These are phyloP conservation scores for Lates calcarifer DNA, from an alignment of 2,113 vertebrate genomes.

Conservation along the genomic window DNA sequence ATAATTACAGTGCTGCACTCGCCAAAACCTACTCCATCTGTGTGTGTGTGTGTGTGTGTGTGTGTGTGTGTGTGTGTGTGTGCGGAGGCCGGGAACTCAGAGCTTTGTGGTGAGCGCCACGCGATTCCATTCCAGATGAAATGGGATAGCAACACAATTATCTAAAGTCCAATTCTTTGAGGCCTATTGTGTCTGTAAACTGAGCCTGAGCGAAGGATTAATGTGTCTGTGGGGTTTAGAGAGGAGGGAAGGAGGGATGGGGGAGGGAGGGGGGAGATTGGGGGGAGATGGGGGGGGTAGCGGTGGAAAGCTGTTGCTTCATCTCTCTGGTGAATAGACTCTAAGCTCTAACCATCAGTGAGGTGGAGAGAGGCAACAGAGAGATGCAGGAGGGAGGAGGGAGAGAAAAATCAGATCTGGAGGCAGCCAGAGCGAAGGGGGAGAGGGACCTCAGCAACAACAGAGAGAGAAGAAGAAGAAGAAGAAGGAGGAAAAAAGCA, in stretches of 20 bases:
- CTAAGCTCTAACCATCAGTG: slow-evolving; percentile 70
- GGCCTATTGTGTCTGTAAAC: slow-evolving; percentile 84
- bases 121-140: slow-evolving; percentile 84
- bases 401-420: slow-evolving; percentile 28
- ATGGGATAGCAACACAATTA: slow-evolving; percentile 87
- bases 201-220: slow-evolving; percentile 80
- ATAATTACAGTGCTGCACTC: slow-evolving; percentile 56
- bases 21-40: slow-evolving; percentile 69
- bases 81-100: slow-evolving; percentile 32
- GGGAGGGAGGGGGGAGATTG: not conserved
- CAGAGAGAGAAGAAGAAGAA: slow-evolving; percentile 7
- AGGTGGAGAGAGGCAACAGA: slow-evolving; percentile 31
- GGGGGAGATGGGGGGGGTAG: not conserved
- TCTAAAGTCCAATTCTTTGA: slow-evolving; percentile 84
- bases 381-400: not conserved
- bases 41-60: not conserved
- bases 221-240: slow-evolving; percentile 71
- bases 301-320: slow-evolving; percentile 68
- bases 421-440: slow-evolving; percentile 8
- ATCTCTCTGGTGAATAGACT: slow-evolving; percentile 73
- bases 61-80: slow-evolving; percentile 24
- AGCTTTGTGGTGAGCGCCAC: slow-evolving; percentile 65
- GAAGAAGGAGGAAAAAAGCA: not conserved
- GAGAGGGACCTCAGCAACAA: slow-evolving; percentile 4
- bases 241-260: slow-evolving; percentile 15